Conservation (phyloP, 1,140 invertebrate species). For the Aphis gossypii region DNA sequence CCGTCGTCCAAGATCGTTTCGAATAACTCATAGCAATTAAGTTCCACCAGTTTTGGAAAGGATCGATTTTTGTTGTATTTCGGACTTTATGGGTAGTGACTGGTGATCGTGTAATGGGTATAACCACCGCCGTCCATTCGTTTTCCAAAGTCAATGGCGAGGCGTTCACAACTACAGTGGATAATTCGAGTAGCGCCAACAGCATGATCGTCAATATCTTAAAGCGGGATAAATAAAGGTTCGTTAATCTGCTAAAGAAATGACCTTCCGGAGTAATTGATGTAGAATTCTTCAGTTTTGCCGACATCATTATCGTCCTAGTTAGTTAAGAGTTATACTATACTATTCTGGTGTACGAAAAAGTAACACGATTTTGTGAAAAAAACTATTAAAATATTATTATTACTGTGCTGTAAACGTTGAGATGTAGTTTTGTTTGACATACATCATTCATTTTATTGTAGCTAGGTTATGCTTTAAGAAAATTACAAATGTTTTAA, state of each 20-base stretch:
- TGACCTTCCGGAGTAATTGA: not conserved
- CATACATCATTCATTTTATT: not conserved
- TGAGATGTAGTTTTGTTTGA: no score
- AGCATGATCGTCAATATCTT: not conserved
- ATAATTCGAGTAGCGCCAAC: not conserved
- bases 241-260: not conserved
- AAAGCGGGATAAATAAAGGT: not conserved
- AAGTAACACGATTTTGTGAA: no score
- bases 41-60: not conserved
- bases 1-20: not conserved
- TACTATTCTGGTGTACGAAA: no score
- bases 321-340: no score
- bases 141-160: not conserved
- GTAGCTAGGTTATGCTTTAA: not conserved
- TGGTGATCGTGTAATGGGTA: not conserved
- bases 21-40: no score
- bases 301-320: no score
- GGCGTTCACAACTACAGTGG: not conserved
- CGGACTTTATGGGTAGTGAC: not conserved
- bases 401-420: no score
- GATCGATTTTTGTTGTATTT: no score
- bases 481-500: no score
- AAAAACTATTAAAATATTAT: no score
- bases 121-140: not conserved
- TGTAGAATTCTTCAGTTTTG: not conserved